Conservation (phyloP, 2,888 invertebrate species). For the Tridacna crocea region DNA sequence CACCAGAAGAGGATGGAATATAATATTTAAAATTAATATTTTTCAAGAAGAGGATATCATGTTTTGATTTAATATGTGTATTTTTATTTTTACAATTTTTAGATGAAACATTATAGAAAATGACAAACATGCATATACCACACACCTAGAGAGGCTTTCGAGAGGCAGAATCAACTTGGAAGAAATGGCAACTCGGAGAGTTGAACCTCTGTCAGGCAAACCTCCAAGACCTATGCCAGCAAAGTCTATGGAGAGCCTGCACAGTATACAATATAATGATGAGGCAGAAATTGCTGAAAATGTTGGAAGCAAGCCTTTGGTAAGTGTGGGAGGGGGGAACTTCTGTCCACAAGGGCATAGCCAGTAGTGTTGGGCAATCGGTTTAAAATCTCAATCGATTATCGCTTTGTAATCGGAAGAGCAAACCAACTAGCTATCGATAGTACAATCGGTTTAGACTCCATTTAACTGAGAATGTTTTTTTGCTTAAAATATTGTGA, state of each 20-base stretch:
- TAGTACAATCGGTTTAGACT: too few species aligned
- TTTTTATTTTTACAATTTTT: neutral
- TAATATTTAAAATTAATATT: too few species aligned
- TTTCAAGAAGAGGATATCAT: too few species aligned
- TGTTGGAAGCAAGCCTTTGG: constrained; percentile 57
- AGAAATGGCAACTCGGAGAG: neutral
- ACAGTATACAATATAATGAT: constrained; percentile 62
- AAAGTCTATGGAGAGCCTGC: constrained; percentile 34
- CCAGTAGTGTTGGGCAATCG: neutral
- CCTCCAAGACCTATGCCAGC: constrained; percentile 8
- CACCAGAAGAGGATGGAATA: too few species aligned
- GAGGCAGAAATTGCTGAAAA: constrained; percentile 56
- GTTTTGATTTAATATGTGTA: too few species aligned
- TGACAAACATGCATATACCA: neutral
- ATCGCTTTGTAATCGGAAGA: too few species aligned
- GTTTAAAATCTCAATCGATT: too few species aligned
- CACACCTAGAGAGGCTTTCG: neutral
- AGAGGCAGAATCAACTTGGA: neutral
- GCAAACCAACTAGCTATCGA: too few species aligned
- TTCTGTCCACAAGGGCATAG: neutral
- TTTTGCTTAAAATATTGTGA: too few species aligned
- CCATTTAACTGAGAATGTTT: too few species aligned
- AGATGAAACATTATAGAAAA: neutral
- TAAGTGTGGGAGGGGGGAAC: constrained; percentile 38
- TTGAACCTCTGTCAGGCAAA: constrained; percentile 6